Conservation (phyloP, 2,888 invertebrate species). For the Laspeyria flexula region DNA sequence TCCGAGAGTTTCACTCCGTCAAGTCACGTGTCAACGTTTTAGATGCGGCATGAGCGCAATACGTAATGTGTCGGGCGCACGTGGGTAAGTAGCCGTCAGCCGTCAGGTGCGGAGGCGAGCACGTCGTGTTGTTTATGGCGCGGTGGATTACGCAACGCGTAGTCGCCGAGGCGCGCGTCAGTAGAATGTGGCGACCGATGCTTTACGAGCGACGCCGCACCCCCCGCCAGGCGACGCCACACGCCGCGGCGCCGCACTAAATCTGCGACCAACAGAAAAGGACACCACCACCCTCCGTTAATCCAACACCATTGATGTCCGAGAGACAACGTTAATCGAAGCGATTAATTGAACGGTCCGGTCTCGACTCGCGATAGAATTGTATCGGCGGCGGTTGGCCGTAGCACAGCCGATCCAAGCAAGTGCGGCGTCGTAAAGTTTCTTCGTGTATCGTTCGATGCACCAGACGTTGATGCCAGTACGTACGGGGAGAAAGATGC, state of each 20-base stretch:
- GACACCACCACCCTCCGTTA: conserved; percentile 81
- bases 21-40: conserved; percentile 83
- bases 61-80: conserved; percentile 78
- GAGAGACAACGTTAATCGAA: conserved; percentile 80
- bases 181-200: conserved; percentile 85
- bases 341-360: conserved; percentile 81
- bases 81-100: conserved; percentile 69
- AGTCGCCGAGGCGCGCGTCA: conserved; percentile 85
- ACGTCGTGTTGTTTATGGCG: conserved; percentile 84
- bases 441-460: conserved; percentile 86
- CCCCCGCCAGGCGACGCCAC: conserved; percentile 77
- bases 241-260: conserved; percentile 85
- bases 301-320: conserved; percentile 81
- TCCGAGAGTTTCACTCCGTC: conserved; percentile 76
- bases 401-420: conserved; percentile 77
- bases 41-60: conserved; percentile 81
- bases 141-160: conserved; percentile 84
- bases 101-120: conserved; percentile 71
- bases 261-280: conserved; percentile 84
- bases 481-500: conserved; percentile 62
- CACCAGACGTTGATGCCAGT: conserved; percentile 83
- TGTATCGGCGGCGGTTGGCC: conserved; percentile 76
- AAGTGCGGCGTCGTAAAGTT: conserved; percentile 85
- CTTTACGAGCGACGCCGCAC: conserved; percentile 83
- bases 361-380: conserved; percentile 76